A percentile compares a stretch with the other conserved stretches of the same genome.
Conservation (phyloP, 1,140 invertebrate genomes). For the Theocolax elegans region DNA sequence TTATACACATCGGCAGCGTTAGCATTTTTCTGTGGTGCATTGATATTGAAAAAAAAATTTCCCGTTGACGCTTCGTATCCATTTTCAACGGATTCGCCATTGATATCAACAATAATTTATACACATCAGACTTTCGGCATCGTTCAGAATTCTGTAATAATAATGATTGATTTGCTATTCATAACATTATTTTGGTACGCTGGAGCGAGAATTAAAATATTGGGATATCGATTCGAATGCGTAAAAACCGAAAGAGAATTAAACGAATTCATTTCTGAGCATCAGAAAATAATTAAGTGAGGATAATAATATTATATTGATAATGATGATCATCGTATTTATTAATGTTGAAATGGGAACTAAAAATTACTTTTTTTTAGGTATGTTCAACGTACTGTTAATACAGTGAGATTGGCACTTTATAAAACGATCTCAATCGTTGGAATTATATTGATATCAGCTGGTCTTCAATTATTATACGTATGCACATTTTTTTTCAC, state of each 20-base stretch:
- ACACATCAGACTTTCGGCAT: slow-evolving; percentile 40
- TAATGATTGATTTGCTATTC: slow-evolving; percentile 41
- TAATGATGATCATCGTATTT: background rate
- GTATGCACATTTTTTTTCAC: background rate
- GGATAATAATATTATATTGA: background rate
- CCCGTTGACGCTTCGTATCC: slow-evolving; percentile 45
- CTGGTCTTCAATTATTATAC: background rate
- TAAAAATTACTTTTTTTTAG: background rate
- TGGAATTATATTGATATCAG: background rate
- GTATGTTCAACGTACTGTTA: background rate
- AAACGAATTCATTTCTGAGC: slow-evolving; percentile 36
- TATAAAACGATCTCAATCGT: background rate
- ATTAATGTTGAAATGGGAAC: no score
- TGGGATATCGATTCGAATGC: slow-evolving; percentile 20
- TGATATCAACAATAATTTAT: slow-evolving; percentile 35
- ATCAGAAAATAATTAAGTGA: slow-evolving; percentile 42
- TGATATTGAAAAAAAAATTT: slow-evolving; percentile 41
- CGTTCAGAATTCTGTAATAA: slow-evolving; percentile 37
- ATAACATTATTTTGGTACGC: slow-evolving; percentile 47
- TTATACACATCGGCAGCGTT: background rate
- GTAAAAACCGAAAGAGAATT: slow-evolving; percentile 6
- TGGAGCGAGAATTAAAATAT: slow-evolving; percentile 46
- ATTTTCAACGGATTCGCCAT: slow-evolving; percentile 39
- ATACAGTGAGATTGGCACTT: background rate
- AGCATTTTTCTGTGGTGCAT: slow-evolving; percentile 28